These are phyloP conservation scores for Barypeithes pellucidus DNA, from an alignment of 2,888 invertebrate genomes.

Conservation along the genomic window DNA sequence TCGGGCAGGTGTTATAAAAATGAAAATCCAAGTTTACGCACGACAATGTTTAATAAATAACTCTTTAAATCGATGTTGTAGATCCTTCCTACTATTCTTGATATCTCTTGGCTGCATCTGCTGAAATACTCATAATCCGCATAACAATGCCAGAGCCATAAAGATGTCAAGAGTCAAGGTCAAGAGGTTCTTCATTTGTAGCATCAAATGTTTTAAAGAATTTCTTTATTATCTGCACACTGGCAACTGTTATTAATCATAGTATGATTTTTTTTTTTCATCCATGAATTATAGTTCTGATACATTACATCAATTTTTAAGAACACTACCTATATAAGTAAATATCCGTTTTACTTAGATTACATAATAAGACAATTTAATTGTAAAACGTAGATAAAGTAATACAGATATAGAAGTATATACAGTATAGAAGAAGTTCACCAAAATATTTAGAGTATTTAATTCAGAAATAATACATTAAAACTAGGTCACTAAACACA, in stretches of 20 bases:
- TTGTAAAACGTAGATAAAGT: too few species aligned
- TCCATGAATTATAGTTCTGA: not conserved
- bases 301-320: not conserved
- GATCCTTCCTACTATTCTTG: not conserved
- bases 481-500: conserved; percentile 27
- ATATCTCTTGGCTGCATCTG: not conserved
- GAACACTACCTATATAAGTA: not conserved
- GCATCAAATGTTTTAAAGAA: not conserved
- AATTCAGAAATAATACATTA: not conserved
- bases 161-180: conserved; percentile 18
- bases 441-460: too few species aligned
- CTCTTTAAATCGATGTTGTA: not conserved
- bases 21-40: too few species aligned
- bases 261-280: not conserved
- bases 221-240: not conserved
- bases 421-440: too few species aligned
- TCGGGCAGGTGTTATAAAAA: too few species aligned
- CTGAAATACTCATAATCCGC: not conserved
- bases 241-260: not conserved
- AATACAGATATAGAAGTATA: too few species aligned
- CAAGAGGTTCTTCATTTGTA: conserved; percentile 5
- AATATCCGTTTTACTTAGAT: not conserved
- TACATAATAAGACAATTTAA: too few species aligned
- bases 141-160: conserved; percentile 7
- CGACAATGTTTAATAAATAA: too few species aligned